phyloP scores from a whole-genome alignment of 2,888 invertebrate genomes.

The Meiosimyza decipiens region DNA sequence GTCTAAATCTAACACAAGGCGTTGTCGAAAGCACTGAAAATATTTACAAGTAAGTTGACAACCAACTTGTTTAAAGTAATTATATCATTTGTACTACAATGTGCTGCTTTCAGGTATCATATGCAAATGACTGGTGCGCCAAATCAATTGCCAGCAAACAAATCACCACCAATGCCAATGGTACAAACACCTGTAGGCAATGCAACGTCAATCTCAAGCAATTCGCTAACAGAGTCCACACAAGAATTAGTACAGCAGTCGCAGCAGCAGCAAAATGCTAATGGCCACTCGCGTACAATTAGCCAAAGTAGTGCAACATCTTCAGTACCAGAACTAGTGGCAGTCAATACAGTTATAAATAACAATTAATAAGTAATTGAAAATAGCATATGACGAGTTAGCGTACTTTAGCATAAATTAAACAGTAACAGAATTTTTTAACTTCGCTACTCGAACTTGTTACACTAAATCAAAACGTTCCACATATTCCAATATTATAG shows the following conservation, averaged over 20 bases:
- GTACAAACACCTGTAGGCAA: constrained; percentile 73
- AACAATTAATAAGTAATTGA: constrained; percentile 30
- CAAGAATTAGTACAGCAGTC: constrained; percentile 62
- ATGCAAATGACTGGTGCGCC: constrained; percentile 78
- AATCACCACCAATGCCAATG: constrained; percentile 76
- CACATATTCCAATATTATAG: constrained; percentile 16
- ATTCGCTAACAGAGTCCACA: constrained; percentile 65
- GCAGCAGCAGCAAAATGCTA: constrained; percentile 45
- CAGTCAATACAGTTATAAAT: constrained; percentile 53
- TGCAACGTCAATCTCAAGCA: constrained; percentile 69
- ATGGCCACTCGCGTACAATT: constrained; percentile 73
- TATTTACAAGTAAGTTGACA: constrained; percentile 70
- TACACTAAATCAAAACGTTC: constrained; percentile 28
- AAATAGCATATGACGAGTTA: not conserved
- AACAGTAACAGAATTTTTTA: no score
- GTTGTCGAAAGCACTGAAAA: constrained; percentile 85
- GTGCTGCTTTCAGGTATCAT: constrained; percentile 72
- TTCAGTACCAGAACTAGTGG: constrained; percentile 57
- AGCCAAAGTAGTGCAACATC: constrained; percentile 70
- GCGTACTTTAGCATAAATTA: constrained; percentile 18
- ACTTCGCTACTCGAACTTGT: constrained; percentile 16
- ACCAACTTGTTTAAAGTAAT: not conserved
- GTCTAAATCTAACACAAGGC: constrained; percentile 81
- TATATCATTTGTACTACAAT: not conserved
- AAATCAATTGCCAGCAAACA: constrained; percentile 70